Percentiles rank a stretch among this genome's conserved stretches.
These are phyloP conservation scores for Minunthozetes semirufus DNA, from an alignment of 2,888 invertebrate genomes.

Conservation along the genomic window DNA sequence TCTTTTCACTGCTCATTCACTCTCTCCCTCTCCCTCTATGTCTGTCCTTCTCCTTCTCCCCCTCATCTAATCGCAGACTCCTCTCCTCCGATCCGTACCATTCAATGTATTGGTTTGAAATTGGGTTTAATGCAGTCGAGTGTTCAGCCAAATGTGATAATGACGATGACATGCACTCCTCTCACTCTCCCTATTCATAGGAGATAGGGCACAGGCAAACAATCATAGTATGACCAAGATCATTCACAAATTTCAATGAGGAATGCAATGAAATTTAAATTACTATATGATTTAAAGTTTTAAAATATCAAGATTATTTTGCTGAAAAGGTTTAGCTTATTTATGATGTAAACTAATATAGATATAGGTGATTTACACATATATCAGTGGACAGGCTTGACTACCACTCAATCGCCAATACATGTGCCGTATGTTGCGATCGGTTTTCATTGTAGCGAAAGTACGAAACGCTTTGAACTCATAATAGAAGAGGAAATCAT, in stretches of 20 bases:
- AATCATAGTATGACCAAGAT: no score
- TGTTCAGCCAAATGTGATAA: constrained; percentile 23
- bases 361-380: no score
- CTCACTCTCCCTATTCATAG: neutral
- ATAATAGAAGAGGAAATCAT: neutral
- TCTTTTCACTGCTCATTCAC: neutral
- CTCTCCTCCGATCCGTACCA: neutral
- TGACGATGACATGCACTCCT: constrained; percentile 10
- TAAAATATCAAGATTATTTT: no score
- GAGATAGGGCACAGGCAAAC: constrained; percentile 2
- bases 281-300: no score
- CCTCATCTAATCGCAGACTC: neutral
- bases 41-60: no score
- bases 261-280: no score
- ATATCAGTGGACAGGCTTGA: no score
- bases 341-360: no score
- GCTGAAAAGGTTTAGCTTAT: no score
- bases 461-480: neutral
- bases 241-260: no score
- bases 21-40: neutral
- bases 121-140: constrained; percentile 22
- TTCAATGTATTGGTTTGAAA: neutral
- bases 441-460: neutral
- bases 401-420: neutral
- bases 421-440: constrained; percentile 24